Percentiles rank a stretch among this genome's conserved stretches.
These are phyloP conservation scores for Valencia hispanica DNA, from an alignment of 2,797 vertebrate species.

Conservation along the genomic window DNA sequence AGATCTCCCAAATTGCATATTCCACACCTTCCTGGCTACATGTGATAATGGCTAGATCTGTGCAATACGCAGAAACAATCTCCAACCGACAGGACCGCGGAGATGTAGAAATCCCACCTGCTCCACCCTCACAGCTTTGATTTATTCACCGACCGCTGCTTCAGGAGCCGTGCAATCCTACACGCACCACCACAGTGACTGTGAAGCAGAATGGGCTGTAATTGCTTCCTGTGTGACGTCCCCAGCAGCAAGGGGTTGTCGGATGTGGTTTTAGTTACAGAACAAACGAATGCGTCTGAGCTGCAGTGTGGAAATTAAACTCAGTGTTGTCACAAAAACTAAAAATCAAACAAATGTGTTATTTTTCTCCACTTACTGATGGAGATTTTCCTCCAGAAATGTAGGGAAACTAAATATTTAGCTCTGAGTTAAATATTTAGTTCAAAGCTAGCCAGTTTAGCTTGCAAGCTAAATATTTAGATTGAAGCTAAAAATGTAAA, in stretches of 20 bases:
- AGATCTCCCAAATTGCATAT: conserved; percentile 35
- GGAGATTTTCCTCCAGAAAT: conserved; percentile 5
- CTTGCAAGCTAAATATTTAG: too few species aligned
- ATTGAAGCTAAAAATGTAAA: too few species aligned
- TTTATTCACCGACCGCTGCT: conserved; percentile 69
- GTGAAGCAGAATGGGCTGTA: conserved; percentile 60
- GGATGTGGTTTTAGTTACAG: conserved; percentile 42
- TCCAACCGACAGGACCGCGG: conserved; percentile 14
- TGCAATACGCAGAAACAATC: conserved; percentile 26
- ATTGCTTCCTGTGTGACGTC: conserved; percentile 64
- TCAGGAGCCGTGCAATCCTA: conserved; percentile 41
- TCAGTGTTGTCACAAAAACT: conserved; percentile 20
- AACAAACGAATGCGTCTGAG: conserved; percentile 37
- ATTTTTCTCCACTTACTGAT: conserved; percentile 11
- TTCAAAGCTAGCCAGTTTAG: too few species aligned
- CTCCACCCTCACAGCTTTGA: conserved; percentile 57
- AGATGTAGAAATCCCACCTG: conserved; percentile 49
- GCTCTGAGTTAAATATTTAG: too few species aligned
- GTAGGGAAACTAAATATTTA: too few species aligned
- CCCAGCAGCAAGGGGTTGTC: conserved; percentile 40
- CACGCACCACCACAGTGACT: conserved; percentile 61
- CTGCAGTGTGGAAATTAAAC: conserved; percentile 17
- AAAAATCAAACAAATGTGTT: conserved; percentile 12
- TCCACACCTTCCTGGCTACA: conserved; percentile 38
- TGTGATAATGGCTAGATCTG: conserved; percentile 35